Percentiles rank a stretch among this genome's conserved stretches.
Evolutionary conservation across 2,797 vertebrate genomes (phyloP).

Genomic region (Chelmon rostratus): DNA sequence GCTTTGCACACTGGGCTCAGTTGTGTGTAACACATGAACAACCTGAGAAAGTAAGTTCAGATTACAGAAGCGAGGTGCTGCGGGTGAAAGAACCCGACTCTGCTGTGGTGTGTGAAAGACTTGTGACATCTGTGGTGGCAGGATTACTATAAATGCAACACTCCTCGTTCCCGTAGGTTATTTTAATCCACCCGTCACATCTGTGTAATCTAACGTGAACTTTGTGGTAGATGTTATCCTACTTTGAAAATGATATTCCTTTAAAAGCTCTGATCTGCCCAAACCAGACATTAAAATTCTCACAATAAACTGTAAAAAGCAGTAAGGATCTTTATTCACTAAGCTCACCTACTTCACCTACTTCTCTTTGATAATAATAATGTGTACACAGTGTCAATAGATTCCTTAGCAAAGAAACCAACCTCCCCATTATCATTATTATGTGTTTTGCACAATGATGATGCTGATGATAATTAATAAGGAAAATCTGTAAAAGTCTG

Average conservation of each 20-base stretch:
- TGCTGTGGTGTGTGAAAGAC: constrained; percentile 43
- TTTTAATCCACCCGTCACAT: constrained; percentile 60
- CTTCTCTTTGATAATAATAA: neutral
- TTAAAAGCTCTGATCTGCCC: neutral
- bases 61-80: constrained; percentile 38
- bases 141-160: constrained; percentile 59
- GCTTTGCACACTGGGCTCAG: constrained; percentile 33
- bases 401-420: neutral
- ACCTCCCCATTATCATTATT: neutral
- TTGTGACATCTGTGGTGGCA: constrained; percentile 44
- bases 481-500: no score
- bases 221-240: constrained; percentile 5
- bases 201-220: constrained; percentile 36
- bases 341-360: neutral
- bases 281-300: neutral
- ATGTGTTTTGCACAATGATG: neutral
- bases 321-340: neutral
- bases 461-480: neutral
- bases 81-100: constrained; percentile 35
- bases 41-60: constrained; percentile 30
- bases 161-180: constrained; percentile 24
- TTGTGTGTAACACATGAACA: constrained; percentile 44
- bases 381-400: no score
- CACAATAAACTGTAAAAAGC: neutral
- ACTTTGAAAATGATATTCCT: constrained; percentile 13